phyloP scores from a whole-genome alignment of 2,888 invertebrate species.

The Plagiodera versicolora region DNA sequence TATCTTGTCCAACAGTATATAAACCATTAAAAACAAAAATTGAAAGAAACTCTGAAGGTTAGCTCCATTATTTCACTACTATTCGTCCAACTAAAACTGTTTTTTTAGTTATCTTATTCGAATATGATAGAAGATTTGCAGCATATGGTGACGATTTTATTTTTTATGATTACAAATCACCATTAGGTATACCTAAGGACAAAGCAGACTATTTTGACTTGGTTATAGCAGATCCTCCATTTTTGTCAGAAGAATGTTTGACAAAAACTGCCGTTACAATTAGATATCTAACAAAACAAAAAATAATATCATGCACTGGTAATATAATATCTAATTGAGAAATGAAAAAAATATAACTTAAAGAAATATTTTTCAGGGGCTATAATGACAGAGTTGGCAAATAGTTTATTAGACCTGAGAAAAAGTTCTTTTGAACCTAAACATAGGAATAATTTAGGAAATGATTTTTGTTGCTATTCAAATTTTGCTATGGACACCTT shows the following conservation, averaged over 20 bases:
- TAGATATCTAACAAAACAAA: constrained; percentile 68
- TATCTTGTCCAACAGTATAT: constrained; percentile 89
- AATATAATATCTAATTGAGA: constrained; percentile 21
- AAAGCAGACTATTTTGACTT: constrained; percentile 70
- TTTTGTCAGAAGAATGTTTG: constrained; percentile 90
- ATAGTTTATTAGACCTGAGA: constrained; percentile 64
- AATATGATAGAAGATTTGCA: constrained; percentile 84
- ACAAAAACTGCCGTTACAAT: constrained; percentile 80
- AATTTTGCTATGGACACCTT: constrained; percentile 63
- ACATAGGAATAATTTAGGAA: constrained; percentile 88
- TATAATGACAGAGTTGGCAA: constrained; percentile 73
- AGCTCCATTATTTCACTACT: neutral
- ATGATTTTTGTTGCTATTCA: constrained; percentile 89
- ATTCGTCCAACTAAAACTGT: neutral
- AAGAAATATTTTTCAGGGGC: constrained; percentile 60
- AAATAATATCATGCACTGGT: constrained; percentile 88
- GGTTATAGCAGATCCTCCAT: constrained; percentile 93
- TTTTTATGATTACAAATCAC: constrained; percentile 85
- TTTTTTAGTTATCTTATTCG: constrained; percentile 56
- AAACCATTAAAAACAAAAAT: constrained; percentile 62
- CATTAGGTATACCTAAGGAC: constrained; percentile 67
- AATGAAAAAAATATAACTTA: neutral
- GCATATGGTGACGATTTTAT: constrained; percentile 77
- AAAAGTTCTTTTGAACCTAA: constrained; percentile 74
- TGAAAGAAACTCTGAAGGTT: constrained; percentile 38